Base-by-base conservation (phyloP, 2,888 invertebrate species). In the Branchellion lobata region DNA sequence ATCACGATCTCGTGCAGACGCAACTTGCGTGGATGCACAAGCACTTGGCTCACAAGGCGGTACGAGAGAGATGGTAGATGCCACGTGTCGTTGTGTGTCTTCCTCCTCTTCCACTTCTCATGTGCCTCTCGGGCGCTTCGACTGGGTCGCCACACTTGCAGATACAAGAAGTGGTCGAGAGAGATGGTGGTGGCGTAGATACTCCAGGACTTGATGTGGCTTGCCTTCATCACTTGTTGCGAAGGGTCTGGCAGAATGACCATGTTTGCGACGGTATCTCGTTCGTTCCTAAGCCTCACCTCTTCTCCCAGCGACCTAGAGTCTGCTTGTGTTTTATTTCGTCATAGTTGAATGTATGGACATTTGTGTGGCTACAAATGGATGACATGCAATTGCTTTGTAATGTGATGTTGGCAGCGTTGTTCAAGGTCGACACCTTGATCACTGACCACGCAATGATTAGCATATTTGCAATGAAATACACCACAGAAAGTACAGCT, bases 301-400 rank as follows among this genome's bases (percentile, higher is more conserved):
- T 82, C 82, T 74, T 82, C 75, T 21, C 82, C 82, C 14, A 82
- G 29, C 8, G 79, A 74, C 36, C 82, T 78, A 8, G 81, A 80
- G 33, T 82, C 82, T 82, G 81, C 24, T 51, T 68, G 47, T n/a
- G n/a, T n/a, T n/a, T n/a, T n/a, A n/a, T n/a, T n/a, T n/a, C n/a
- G n/a, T n/a, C n/a, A n/a, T n/a, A n/a, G n/a, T n/a, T n/a, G n/a
- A n/a, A n/a, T n/a, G n/a, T n/a, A n/a, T n/a, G n/a, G n/a, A n/a
- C n/a, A n/a, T n/a, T n/a, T n/a, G n/a, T n/a, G n/a, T n/a, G n/a
- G n/a, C n/a, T n/a, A n/a, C n/a, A n/a, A n/a, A n/a, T n/a, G n/a
- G n/a, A n/a, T n/a, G n/a, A n/a, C n/a, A n/a, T n/a, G n/a, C n/a
- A n/a, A n/a, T n/a, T n/a, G n/a, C n/a, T n/a, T n/a, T n/a, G n/a